Evolutionary conservation across 2,888 invertebrate species (phyloP).

Genomic region (Ceraclea dissimilis): DNA sequence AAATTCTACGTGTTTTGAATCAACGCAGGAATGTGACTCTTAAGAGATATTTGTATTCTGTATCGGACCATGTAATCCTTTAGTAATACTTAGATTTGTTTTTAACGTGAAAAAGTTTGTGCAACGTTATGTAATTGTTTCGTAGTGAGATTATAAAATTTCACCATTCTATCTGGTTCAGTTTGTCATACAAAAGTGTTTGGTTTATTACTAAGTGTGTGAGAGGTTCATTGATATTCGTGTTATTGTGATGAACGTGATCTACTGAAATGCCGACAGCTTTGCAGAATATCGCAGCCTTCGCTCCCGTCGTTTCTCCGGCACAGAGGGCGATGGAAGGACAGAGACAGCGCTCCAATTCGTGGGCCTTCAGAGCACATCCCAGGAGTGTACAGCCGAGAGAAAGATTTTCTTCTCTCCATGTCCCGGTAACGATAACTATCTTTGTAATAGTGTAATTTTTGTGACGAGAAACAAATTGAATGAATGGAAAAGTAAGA

Average conservation of each 20-base stretch:
- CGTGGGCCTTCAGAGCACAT: slow-evolving; percentile 16
- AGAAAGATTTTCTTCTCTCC: slow-evolving; percentile 18
- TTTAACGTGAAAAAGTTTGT: slow-evolving; percentile 3
- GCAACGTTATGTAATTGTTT: too few species aligned
- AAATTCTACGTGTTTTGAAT: background rate
- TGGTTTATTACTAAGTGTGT: background rate
- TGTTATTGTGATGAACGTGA: too few species aligned
- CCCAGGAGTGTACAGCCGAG: background rate
- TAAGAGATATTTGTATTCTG: background rate
- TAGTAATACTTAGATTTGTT: background rate
- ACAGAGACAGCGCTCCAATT: slow-evolving; percentile 22
- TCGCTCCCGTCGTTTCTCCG: slow-evolving; percentile 21
- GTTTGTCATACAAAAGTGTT: too few species aligned
- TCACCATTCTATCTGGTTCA: too few species aligned
- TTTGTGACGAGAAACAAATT: background rate
- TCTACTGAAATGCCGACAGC: slow-evolving; percentile 23
- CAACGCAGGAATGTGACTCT: background rate
- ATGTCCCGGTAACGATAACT: slow-evolving; percentile 18
- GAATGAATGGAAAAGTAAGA: too few species aligned
- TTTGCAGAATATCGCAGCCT: slow-evolving; percentile 23
- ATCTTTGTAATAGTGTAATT: too few species aligned
- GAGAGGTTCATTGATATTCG: background rate
- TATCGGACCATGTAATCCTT: background rate
- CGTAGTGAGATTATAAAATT: too few species aligned
- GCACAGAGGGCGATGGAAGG: slow-evolving; percentile 20